These are phyloP conservation scores for Podarcis siculus DNA, from an alignment of 2,797 vertebrate genomes.

Conservation along the genomic window DNA sequence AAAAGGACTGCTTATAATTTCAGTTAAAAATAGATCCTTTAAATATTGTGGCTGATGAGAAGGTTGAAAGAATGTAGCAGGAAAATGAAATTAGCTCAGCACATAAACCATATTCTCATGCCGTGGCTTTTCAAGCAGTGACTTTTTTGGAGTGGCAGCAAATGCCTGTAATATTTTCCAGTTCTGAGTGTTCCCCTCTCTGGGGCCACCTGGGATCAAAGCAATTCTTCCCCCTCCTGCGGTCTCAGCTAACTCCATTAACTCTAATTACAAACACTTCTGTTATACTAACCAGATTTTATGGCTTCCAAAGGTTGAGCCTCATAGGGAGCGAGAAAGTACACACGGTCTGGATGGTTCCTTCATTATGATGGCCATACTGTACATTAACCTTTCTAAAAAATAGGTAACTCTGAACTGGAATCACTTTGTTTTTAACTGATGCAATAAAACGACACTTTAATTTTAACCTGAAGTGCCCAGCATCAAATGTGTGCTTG, in stretches of 20 bases:
- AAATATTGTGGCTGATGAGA: conserved; percentile 33
- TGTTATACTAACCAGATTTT: conserved; percentile 57
- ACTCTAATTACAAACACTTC: conserved; percentile 66
- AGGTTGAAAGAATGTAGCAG: conserved; percentile 42
- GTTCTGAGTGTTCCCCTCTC: conserved; percentile 48
- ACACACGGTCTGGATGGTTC: neutral
- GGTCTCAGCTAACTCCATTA: conserved; percentile 45
- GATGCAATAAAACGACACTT: conserved; percentile 32
- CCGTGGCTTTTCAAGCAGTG: conserved; percentile 49
- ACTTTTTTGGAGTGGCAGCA: conserved; percentile 50
- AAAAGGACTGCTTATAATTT: conserved; percentile 22
- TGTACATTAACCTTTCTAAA: conserved; percentile 34
- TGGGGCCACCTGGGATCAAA: conserved; percentile 69
- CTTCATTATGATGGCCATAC: conserved; percentile 33
- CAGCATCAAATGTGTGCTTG: conserved; percentile 11
- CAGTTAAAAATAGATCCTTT: conserved; percentile 37
- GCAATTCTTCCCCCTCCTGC: conserved; percentile 57
- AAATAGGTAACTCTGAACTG: conserved; percentile 30
- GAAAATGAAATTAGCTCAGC: conserved; percentile 60
- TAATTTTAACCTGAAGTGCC: conserved; percentile 24
- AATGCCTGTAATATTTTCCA: conserved; percentile 64
- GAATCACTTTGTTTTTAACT: conserved; percentile 24
- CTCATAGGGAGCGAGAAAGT: conserved; percentile 39
- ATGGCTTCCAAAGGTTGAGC: conserved; percentile 42
- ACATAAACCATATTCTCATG: conserved; percentile 53